Evolutionary conservation across 2,113 vertebrate genomes (phyloP), one percentile per base, ranked within the genome.

Genomic region (Sinocyclocheilus anshuiensis): DNA sequence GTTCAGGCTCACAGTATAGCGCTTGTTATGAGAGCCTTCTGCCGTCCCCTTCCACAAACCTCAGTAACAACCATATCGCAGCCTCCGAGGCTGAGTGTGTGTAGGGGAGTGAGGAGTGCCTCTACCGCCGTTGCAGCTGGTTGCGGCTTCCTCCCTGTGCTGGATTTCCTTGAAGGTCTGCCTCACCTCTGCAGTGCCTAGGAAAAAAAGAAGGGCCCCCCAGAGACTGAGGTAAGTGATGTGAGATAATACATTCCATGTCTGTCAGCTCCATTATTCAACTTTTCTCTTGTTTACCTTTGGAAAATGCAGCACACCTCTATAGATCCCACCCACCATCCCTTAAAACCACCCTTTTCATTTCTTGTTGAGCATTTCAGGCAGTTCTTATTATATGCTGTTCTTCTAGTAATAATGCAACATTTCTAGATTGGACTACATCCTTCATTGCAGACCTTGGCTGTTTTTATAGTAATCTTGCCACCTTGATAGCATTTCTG

Each of bases 1-100:
- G 87, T 87, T 83, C 85, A 87, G 76, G 55, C 84, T 79, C 88
- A 87, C 86, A 89, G 84, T 87, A 85, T 86, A 86, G 86, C 33
- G 39, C 86, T 86, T 89, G 87, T 88, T 87, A 80, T 86, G 86
- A 81, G 76, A 87, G 83, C 86, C n/a, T 53, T 83, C 89, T 50
- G 55, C 89, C 85, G 50, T 86, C 87, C 89, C 89, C 85, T 87
- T 85, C 61, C 80, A 20, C 63, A 80, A 59, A 83, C 83, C 89
- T 88, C 87, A 75, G 50, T 24, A 90, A 88, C 79, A 87, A 87
- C 82, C 72, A 85, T 83, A 63, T 83, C 75, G 22, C 83, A 85
- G 83, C 82, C 85, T 84, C 80, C 85, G 67, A 86, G 81, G 71
- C 84, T 71, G 86, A 77, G 77, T 81, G 39, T 76, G 74, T 69